Percentiles rank a stretch among this genome's conserved stretches.
Conservation (phyloP, 1,140 invertebrate genomes). For the Hydropsyche tenuis region DNA sequence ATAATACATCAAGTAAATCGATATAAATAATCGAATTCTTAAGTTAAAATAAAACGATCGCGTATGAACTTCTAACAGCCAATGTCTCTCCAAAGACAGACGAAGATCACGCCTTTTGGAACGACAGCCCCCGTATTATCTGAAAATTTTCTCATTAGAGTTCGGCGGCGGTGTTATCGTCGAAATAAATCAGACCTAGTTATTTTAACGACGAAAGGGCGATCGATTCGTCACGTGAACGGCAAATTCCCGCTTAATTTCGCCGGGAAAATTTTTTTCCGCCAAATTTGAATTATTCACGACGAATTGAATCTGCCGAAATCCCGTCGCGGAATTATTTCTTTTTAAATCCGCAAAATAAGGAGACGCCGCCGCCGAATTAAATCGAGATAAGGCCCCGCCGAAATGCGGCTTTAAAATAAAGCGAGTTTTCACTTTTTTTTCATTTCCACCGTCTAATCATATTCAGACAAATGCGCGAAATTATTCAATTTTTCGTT, state of each 20-base stretch:
- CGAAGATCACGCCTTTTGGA: too few species aligned
- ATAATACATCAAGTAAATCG: too few species aligned
- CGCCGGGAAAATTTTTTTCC: background rate
- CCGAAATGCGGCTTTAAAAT: constrained; percentile 18
- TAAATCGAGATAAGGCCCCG: constrained; percentile 2
- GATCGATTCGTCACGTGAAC: constrained; percentile 5
- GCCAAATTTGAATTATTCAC: background rate
- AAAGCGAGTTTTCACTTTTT: constrained; percentile 10
- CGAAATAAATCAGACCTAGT: constrained; percentile 7
- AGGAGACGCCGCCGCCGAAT: background rate
- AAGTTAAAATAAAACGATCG: too few species aligned
- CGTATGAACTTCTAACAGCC: too few species aligned
- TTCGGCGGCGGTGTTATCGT: background rate
- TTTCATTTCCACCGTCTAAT: too few species aligned
- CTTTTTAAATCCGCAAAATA: background rate
- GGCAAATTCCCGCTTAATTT: background rate
- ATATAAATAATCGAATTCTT: too few species aligned
- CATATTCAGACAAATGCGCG: background rate
- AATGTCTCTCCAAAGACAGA: too few species aligned
- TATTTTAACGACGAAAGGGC: constrained; percentile 16
- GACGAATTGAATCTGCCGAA: constrained; percentile 4
- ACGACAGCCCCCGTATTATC: too few species aligned
- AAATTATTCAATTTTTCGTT: background rate
- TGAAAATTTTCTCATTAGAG: constrained; percentile 18
- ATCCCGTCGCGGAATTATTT: background rate